Percentiles rank a stretch among this genome's conserved stretches.
phyloP scores from a whole-genome alignment of 1,140 invertebrate genomes.

The Augochlora pura region DNA sequence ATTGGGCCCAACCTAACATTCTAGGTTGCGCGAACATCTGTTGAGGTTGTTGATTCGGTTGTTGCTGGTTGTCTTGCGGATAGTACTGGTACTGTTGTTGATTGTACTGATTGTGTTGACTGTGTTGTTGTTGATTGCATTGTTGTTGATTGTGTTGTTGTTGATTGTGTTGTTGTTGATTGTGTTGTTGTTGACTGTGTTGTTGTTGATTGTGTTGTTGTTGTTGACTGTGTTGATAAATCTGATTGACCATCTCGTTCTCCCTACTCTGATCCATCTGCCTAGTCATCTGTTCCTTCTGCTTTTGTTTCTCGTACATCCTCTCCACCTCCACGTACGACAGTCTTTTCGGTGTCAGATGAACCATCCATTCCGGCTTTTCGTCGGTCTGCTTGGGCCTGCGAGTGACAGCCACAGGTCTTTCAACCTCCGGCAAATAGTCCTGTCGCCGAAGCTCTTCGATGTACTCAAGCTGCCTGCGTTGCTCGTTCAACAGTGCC shows the following conservation, averaged over 20 bases:
- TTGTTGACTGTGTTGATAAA: neutral
- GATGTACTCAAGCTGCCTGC: constrained; percentile 63
- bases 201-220: neutral
- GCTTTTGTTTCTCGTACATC: constrained; percentile 22
- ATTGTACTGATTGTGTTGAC: too few relatives aligned
- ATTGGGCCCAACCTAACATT: neutral
- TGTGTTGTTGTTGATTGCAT: neutral
- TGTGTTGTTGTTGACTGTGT: constrained; percentile 1
- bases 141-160: neutral
- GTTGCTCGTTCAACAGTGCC: constrained; percentile 69
- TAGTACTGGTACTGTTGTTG: constrained; percentile 8
- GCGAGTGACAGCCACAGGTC: neutral
- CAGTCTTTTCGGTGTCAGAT: constrained; percentile 67
- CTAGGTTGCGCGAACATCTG: neutral
- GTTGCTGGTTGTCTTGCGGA: neutral
- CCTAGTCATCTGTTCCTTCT: neutral
- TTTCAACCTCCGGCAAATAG: neutral
- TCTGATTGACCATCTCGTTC: neutral
- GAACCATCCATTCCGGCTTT: constrained; percentile 73
- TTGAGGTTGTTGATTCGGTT: too few relatives aligned
- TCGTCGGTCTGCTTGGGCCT: constrained; percentile 50
- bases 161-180: neutral
- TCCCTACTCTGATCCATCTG: neutral
- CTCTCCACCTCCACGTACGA: constrained; percentile 61
- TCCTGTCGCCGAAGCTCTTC: constrained; percentile 43